These are phyloP conservation scores for Hydrotaea cyrtoneurina DNA, from an alignment of 2,888 invertebrate genomes.

Conservation along the genomic window DNA sequence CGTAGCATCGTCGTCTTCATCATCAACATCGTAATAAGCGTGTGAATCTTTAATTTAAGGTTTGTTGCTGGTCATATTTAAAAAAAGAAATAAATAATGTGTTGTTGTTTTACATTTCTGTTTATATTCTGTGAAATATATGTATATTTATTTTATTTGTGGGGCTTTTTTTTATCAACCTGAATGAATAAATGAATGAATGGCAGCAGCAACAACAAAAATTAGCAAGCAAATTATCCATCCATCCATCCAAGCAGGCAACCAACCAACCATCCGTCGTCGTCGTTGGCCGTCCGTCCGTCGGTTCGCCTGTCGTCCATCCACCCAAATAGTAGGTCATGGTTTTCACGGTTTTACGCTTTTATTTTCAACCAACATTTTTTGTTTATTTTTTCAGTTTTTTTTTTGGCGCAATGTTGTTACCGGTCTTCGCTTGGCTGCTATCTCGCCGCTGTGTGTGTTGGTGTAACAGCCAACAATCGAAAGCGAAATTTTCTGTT, in stretches of 20 bases:
- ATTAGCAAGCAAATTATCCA: conserved; percentile 48
- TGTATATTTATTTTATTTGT: neutral
- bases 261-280: neutral
- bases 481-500: conserved; percentile 62
- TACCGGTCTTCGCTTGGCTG: conserved; percentile 6
- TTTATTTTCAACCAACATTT: conserved; percentile 45
- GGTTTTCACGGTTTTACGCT: conserved; percentile 65
- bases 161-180: conserved; percentile 19
- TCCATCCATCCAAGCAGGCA: conserved; percentile 19
- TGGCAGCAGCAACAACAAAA: neutral
- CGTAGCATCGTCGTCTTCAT: too few relatives aligned
- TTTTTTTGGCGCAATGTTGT: conserved; percentile 23
- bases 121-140: conserved; percentile 7
- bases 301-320: conserved; percentile 5
- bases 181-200: conserved; percentile 12
- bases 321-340: conserved; percentile 64
- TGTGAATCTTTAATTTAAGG: conserved; percentile 49
- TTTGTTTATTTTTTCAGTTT: too few relatives aligned
- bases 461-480: conserved; percentile 31
- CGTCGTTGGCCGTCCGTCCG: neutral
- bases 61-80: neutral
- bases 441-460: neutral
- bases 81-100: neutral
- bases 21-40: conserved; percentile 40
- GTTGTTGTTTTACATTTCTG: conserved; percentile 36